phyloP scores from a whole-genome alignment of 1,140 invertebrate species.

The Liolophura sinensis region DNA sequence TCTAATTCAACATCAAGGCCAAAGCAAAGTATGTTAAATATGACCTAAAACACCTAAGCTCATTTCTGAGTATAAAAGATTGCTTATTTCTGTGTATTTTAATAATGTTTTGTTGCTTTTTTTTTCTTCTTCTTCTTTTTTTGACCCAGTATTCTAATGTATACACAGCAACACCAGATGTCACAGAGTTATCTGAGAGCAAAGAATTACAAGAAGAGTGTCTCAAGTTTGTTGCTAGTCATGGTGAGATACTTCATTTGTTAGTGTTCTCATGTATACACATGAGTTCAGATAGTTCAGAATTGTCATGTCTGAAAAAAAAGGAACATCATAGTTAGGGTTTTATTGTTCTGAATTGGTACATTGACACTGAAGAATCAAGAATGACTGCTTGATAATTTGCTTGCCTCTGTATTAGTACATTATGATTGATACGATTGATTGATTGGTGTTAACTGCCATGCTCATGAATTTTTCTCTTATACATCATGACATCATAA shows the following conservation, averaged over 20 bases:
- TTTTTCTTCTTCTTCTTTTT: slow-evolving; percentile 13
- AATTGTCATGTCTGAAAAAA: slow-evolving; percentile 6
- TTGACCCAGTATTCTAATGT: slow-evolving; percentile 79
- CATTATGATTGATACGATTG: too few species aligned
- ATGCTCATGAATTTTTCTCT: too few species aligned
- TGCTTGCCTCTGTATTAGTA: too few species aligned
- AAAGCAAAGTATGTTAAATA: background rate
- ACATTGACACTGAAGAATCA: too few species aligned
- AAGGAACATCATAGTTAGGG: background rate
- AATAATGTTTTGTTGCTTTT: background rate
- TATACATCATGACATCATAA: too few species aligned
- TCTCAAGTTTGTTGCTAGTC: slow-evolving; percentile 71
- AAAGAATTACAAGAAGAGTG: slow-evolving; percentile 74
- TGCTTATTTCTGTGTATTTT: slow-evolving; percentile 1
- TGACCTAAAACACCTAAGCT: too few species aligned
- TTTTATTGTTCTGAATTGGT: too few species aligned
- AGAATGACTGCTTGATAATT: too few species aligned
- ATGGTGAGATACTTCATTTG: slow-evolving; percentile 51
- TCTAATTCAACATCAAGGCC: too few species aligned
- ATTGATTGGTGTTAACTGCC: too few species aligned
- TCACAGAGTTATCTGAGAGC: slow-evolving; percentile 68
- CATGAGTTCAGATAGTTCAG: background rate
- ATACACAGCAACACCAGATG: slow-evolving; percentile 83
- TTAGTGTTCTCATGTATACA: too few species aligned
- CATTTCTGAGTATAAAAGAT: slow-evolving; percentile 1